These are phyloP conservation scores for Acrocyrtus sp. DNA, from an alignment of 2,888 invertebrate species.

Conservation along the genomic window DNA sequence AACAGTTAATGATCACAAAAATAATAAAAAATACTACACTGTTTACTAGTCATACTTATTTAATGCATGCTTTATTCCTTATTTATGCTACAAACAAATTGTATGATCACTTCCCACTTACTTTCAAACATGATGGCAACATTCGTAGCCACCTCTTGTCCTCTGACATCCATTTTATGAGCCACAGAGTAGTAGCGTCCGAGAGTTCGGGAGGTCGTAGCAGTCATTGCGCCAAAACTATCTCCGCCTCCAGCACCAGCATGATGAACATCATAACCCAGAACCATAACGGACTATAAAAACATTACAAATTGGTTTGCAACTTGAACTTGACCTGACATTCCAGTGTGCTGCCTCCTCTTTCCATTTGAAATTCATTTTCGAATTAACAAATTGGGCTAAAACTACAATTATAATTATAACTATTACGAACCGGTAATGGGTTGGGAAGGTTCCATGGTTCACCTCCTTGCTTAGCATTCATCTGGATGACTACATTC, in stretches of 20 bases:
- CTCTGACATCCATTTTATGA: neutral
- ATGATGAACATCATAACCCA: constrained; percentile 65
- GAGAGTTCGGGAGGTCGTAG: constrained; percentile 8
- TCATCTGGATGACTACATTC: constrained; percentile 92
- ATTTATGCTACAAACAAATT: neutral
- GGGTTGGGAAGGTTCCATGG: constrained; percentile 36
- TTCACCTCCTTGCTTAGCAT: constrained; percentile 74
- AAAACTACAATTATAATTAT: too few species aligned
- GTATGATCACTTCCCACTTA: constrained; percentile 20
- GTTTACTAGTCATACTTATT: neutral
- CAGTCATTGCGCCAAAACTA: constrained; percentile 40
- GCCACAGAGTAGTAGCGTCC: constrained; percentile 26
- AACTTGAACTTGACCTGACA: too few species aligned
- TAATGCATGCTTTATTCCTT: too few species aligned
- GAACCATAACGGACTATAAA: too few species aligned
- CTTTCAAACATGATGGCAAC: constrained; percentile 25
- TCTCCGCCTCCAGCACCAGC: constrained; percentile 23
- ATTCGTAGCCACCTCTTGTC: constrained; percentile 5
- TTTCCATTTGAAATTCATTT: too few species aligned
- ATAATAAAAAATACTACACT: neutral
- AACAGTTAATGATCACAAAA: too few species aligned
- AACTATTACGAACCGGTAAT: constrained; percentile 30
- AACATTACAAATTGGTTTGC: too few species aligned
- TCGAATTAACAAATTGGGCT: too few species aligned
- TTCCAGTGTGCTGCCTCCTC: too few species aligned